Evolutionary conservation across 2,888 invertebrate genomes (phyloP), one percentile per base, ranked within the genome.

Genomic region (Thereva nobilitata): DNA sequence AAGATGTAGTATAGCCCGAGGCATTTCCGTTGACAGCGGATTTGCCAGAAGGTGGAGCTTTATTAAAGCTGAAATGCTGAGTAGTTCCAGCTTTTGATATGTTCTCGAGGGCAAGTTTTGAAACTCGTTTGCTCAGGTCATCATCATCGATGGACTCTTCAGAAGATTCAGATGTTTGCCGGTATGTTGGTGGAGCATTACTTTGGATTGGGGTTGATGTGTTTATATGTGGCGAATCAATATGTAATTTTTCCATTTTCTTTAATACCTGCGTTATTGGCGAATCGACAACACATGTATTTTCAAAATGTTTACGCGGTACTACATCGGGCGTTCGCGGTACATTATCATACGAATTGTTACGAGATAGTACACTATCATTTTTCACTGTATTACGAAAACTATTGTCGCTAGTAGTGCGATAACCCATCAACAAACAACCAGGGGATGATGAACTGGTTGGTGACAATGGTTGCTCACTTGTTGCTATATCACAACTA

Each of bases 1-100:
- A n/a, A 40, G 49, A 40, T 6, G 12, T 34, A 52, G 40, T 10
- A 50, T 40, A 5, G 8, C 34, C 35, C 7, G 45, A 52, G 41
- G 61, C 49, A 23, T 61, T 64, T 10, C 53, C 52, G 54, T 64
- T 64, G 41, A 64, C 10, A 12, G 64, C 5, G 35, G n/a, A 41
- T 35, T 38, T 5, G 3, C 45, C 35, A 3, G 12, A 23, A 37
- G 41, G 23, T 12, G 59, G 49, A 34, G 34, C 40, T 40, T 64
- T 64, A 65, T 71, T 73, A 70, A 76, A 77, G 70, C 73, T 70
- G 74, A 76, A 89, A 69, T 87, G 85, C 73, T 88, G 83, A 12
- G 86, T 85, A 65, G 84, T 84, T n/a, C 89, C 87, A 67, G 87
- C 88, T 77, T 86, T 87, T 41, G 87, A 84, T 74, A 89, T 89